A percentile compares a stretch with the other conserved stretches of the same genome.
These are phyloP conservation scores for Lacanobia oleracea DNA, from an alignment of 2,888 invertebrate species.

Conservation along the genomic window DNA sequence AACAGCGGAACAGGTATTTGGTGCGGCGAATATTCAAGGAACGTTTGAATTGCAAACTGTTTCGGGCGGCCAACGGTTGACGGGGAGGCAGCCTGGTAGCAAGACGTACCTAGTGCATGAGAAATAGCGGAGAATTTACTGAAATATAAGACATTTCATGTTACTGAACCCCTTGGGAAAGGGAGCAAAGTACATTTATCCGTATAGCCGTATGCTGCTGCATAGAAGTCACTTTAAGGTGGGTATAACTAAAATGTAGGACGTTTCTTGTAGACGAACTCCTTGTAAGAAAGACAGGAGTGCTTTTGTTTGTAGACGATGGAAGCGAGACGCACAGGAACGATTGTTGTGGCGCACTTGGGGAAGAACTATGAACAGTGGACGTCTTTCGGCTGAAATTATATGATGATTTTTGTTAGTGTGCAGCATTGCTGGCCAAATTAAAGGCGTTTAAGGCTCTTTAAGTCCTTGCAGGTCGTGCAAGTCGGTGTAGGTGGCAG, in stretches of 20 bases:
- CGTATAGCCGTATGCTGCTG: too few species aligned
- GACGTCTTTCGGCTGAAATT: too few species aligned
- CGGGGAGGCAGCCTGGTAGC: neutral
- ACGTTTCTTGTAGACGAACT: neutral
- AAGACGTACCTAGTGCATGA: slow-evolving; percentile 24
- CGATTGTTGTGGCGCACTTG: too few species aligned
- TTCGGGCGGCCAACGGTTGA: slow-evolving; percentile 38
- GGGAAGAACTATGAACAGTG: too few species aligned
- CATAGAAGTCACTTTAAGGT: neutral
- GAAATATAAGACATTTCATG: neutral
- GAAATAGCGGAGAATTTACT: slow-evolving; percentile 30
- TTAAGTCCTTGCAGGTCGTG: neutral
- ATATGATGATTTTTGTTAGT: too few species aligned
- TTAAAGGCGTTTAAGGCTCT: neutral
- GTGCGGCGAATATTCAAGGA: slow-evolving; percentile 58
- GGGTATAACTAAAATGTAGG: neutral
- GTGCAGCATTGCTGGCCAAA: neutral
- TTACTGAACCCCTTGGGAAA: neutral
- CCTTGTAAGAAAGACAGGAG: too few species aligned
- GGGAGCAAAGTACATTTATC: too few species aligned
- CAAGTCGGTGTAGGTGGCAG: too few species aligned
- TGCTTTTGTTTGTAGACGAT: too few species aligned
- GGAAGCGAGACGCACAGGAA: too few species aligned
- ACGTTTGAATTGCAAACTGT: slow-evolving; percentile 62
- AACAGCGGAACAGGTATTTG: slow-evolving; percentile 49